These are phyloP conservation scores for Oscheius myriophilus DNA, from an alignment of 2,888 invertebrate species.

Conservation along the genomic window DNA sequence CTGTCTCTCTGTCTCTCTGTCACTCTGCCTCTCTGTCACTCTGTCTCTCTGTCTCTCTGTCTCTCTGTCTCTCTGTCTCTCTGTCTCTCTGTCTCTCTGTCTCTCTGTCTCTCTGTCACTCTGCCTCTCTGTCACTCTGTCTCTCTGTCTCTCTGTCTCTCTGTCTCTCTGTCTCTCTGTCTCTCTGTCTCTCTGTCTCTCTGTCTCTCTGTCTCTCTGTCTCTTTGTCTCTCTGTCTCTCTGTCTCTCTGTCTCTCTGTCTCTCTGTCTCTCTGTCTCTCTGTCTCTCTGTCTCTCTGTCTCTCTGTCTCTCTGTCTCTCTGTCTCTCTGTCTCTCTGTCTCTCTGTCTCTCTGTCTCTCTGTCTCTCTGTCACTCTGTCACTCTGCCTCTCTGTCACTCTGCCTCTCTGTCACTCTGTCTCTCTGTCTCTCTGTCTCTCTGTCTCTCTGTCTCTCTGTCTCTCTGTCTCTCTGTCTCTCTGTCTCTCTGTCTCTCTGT, in stretches of 20 bases:
- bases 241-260: too few relatives aligned
- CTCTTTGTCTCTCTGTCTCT: too few relatives aligned
- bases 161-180: background rate
- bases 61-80: too few relatives aligned
- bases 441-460: too few relatives aligned
- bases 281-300: background rate
- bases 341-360: background rate
- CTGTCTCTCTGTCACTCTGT: too few relatives aligned
- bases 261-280: conserved; percentile 3
- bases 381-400: too few relatives aligned
- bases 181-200: background rate
- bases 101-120: background rate
- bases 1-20: background rate
- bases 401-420: background rate
- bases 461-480: background rate
- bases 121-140: conserved; percentile 9
- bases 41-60: background rate
- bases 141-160: conserved; percentile 8
- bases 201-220: too few relatives aligned
- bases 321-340: too few relatives aligned
- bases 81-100: too few relatives aligned
- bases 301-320: too few relatives aligned
- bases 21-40: background rate
- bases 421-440: background rate
- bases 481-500: too few relatives aligned